Evolutionary conservation across 1,140 invertebrate species (phyloP), one percentile per base, ranked within the genome.

Genomic region (Grapholita molesta): DNA sequence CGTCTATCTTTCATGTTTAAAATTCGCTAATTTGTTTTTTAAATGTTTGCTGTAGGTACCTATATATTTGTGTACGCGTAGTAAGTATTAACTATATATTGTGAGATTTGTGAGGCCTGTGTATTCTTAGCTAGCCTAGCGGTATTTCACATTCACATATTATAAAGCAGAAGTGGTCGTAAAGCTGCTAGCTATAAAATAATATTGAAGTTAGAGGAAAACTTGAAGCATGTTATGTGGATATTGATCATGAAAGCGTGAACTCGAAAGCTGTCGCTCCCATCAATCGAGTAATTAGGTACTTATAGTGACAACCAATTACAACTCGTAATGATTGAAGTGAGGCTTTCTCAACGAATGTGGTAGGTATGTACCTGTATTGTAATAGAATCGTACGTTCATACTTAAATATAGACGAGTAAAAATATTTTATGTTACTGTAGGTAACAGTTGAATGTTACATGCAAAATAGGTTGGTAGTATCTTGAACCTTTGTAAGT

Each of bases 191-290:
- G 35, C 3, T 11, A 15, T 12, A 15, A 18, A 52, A n/a, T 30
- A 24, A 23, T 55, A 15, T 25, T 28, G 7, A 61, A 32, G 3
- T 30, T 30, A 61, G 12, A 18, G 25, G 11, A 30, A 61, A 61
- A 61, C 23, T 53, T 55, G 23, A 24, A 70, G 8, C 53, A 69
- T 32, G n/a, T 32, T 67, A 70, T 68, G 35, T 66, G 32, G 12
- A 33, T 48, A 70, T 70, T 70, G 69, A 71, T 55, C 64, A 72
- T 32, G 75, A 77, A 77, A 79, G 77, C 77, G 71, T 73, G 66
- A 75, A 72, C 25, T 73, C 21, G 72, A 74, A 72, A 74, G 70
- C 68, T n/a, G 64, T 64, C 55, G 35, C 35, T 53, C 23, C 30
- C 55, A 65, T 66, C 65, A 35, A 71, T 74, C 66, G 42, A 71